phyloP scores from a whole-genome alignment of 2,888 invertebrate species.

The Luffia ferchaultella region DNA sequence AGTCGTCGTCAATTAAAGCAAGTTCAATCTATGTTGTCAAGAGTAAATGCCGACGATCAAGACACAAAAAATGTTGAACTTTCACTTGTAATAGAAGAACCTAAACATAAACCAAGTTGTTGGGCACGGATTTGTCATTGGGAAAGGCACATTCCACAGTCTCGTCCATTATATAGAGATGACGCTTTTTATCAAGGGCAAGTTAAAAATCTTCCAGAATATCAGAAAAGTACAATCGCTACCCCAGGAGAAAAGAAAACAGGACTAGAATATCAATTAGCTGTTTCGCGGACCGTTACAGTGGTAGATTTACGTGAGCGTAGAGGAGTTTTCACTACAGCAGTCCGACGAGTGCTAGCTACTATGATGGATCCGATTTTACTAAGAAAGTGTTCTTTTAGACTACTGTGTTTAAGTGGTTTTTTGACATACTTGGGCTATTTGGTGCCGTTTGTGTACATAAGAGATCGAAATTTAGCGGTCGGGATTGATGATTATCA shows the following conservation, averaged over 20 bases:
- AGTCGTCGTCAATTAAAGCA: constrained; percentile 39
- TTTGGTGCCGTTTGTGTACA: constrained; percentile 44
- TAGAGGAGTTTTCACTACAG: constrained; percentile 43
- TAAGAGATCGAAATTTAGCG: constrained; percentile 32
- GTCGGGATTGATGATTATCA: constrained; percentile 32
- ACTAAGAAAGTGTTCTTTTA: constrained; percentile 35
- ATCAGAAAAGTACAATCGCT: constrained; percentile 43
- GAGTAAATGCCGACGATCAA: constrained; percentile 23
- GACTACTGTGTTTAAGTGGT: constrained; percentile 31
- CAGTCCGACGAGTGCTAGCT: constrained; percentile 44
- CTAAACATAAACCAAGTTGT: constrained; percentile 26
- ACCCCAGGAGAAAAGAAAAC: constrained; percentile 28
- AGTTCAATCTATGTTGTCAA: constrained; percentile 41
- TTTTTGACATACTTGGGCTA: constrained; percentile 37
- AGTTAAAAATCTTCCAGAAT: constrained; percentile 35
- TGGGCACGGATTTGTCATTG: constrained; percentile 37
- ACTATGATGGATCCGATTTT: constrained; percentile 52
- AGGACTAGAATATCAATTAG: constrained; percentile 52
- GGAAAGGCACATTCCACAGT: constrained; percentile 39
- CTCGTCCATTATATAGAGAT: constrained; percentile 53
- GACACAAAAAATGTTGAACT: constrained; percentile 25
- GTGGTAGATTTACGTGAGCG: constrained; percentile 38
- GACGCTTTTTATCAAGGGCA: constrained; percentile 50
- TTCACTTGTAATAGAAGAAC: constrained; percentile 20
- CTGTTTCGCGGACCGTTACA: constrained; percentile 49